Evolutionary conservation across 2,797 vertebrate genomes (phyloP), one percentile per base, ranked within the genome.

Genomic region (Spondyliosoma cantharus): DNA sequence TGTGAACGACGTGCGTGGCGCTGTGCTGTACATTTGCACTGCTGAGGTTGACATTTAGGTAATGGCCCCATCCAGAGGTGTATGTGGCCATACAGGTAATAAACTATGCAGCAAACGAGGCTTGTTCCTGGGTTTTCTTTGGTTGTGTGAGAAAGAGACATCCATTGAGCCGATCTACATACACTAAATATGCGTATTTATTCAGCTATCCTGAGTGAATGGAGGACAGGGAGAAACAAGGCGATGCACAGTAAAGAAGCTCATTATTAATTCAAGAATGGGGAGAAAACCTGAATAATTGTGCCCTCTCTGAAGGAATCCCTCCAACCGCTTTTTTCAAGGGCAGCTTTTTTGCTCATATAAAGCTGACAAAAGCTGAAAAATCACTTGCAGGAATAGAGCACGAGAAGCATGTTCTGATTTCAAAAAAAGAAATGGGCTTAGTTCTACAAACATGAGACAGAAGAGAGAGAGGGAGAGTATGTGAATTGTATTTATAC

Each of bases 261-360:
- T 87, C 53, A 83, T 89, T 67, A 78, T 87, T 88, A 87, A 87
- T 83, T 72, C 73, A 87, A 56, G 52, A 85, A 72, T 11, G 9
- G 58, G 42, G 50, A 82, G 37, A 83, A 87, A 90, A 67, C 68
- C 53, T 4, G 3, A 80, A 74, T 87, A 90, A 90, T 74, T 89
- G 66, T 82, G 56, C 46, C 19, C 27, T 42, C 46, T 77, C 32
- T 83, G 50, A 78, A 76, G 64, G 69, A 76, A 46, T 80, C 71
- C 67, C 54, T 45, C 43, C 27, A 82, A 48, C 20, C 74, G n/a
- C 17, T 8, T 63, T 67, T 81, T 78, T 80, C 72, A 89, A 85
- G 74, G 64, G 53, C 77, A 78, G 59, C 43, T 70, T 49, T 49
- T 82, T 87, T 75, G 59, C 52, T 32, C 54, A 69, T 50, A 74